Base-by-base conservation (phyloP, 2,888 invertebrate species). In the Xestobium rufovillosum region DNA sequence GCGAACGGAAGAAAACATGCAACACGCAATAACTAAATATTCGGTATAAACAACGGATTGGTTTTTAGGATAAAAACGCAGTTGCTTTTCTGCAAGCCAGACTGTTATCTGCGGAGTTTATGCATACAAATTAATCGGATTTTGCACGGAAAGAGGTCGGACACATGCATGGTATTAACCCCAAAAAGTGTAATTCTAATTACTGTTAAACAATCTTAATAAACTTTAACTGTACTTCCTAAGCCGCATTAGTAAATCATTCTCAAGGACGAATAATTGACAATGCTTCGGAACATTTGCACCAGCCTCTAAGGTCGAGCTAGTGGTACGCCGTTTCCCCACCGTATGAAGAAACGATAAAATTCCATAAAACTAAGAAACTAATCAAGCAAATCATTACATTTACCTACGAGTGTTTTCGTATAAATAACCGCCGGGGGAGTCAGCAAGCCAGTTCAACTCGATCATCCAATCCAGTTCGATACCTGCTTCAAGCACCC, bases 361-460 rank as follows among this genome's bases (percentile, higher is more conserved):
- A 41, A 38, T 43, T 41, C 43, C 41, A 38, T 27, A 35, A 19
- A 34, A 32, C 34, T 31, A 36, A 43, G 40, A 14, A 14, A 39
- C 40, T 40, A 43, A 33, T 49, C 43, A 45, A 54, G 42, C 53
- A 44, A 43, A 43, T 39, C 51, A 8, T 27, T 19, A 19, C 23
- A 19, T 19, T 19, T 19, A 19, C 23, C n/a, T 19, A 19, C 6
- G 6, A 19, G 23, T 19, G n/a, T 9, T 14, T 13, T 33, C 26
- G 26, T 40, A 37, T 37, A 40, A 40, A 37, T 36, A 31, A 16
- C 10, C 17, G 16, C 19, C 2, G 10, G 26, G 10, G 6, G 9
- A 23, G 14, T 15, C 1, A 8, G 31, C 12, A 17, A 26, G 34
- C 34, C 42, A 42, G 33, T 42, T 42, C 27, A 12, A 2, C 25